These are phyloP conservation scores for Dolichomitus sp. DNA, from an alignment of 2,888 invertebrate genomes.

Conservation along the genomic window DNA sequence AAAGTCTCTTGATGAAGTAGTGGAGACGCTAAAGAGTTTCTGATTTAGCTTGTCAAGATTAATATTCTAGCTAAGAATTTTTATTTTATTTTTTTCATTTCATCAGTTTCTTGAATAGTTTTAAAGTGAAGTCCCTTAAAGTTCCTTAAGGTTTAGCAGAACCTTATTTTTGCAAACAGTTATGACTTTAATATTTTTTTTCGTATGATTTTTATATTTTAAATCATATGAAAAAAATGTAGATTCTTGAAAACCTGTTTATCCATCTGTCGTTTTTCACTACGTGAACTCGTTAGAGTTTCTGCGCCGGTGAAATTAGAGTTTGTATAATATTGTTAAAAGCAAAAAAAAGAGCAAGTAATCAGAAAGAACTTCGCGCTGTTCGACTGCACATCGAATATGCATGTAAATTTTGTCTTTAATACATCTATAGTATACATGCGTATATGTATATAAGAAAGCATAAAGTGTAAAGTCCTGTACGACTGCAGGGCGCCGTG, in stretches of 20 bases:
- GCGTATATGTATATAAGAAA: conserved; percentile 1
- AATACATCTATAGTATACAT: conserved; percentile 17
- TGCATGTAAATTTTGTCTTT: conserved; percentile 40
- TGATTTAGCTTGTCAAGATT: not conserved
- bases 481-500: conserved; percentile 19
- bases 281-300: conserved; percentile 3
- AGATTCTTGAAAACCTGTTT: conserved; percentile 12
- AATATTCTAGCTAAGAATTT: not conserved
- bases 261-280: not conserved
- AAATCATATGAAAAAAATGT: not conserved
- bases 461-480: conserved; percentile 13
- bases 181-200: too few relatives aligned
- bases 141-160: not conserved
- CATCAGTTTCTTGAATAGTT: not conserved
- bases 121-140: not conserved
- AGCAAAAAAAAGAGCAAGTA: not conserved
- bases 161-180: too few relatives aligned
- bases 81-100: not conserved
- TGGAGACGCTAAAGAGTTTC: not conserved
- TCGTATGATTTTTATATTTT: too few relatives aligned
- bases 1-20: conserved; percentile 1
- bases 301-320: conserved; percentile 19
- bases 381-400: conserved; percentile 29
- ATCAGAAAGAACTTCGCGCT: conserved; percentile 6
- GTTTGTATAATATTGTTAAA: conserved; percentile 25